phyloP scores from a whole-genome alignment of 2,797 vertebrate species.

The Coendou prehensilis region DNA sequence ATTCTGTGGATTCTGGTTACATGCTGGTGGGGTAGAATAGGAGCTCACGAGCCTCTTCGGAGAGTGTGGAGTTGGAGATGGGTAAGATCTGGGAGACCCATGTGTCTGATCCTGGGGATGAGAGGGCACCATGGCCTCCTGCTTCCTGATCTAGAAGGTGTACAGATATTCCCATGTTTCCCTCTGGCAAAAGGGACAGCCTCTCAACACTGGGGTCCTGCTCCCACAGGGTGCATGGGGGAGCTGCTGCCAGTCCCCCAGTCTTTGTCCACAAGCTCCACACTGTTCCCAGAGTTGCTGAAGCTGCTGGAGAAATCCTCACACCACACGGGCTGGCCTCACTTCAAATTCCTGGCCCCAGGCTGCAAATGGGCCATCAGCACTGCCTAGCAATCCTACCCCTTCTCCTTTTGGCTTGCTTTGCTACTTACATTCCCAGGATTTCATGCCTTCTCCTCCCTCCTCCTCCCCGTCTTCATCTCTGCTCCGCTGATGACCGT shows the following conservation, averaged over 20 bases:
- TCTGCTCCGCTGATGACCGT: constrained; percentile 45
- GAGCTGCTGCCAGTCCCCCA: neutral
- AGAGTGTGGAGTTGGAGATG: neutral
- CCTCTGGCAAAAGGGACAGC: neutral
- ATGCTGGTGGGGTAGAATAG: neutral
- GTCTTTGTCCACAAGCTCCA: neutral
- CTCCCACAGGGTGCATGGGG: neutral
- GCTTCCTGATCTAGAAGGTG: neutral
- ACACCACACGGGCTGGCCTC: neutral
- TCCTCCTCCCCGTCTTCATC: neutral
- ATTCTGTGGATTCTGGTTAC: neutral
- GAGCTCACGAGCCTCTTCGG: neutral
- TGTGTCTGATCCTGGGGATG: neutral
- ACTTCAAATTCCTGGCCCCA: neutral
- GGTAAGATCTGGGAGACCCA: neutral
- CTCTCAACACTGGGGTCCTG: neutral
- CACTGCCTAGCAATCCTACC: neutral
- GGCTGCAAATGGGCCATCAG: constrained; percentile 58
- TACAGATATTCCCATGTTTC: neutral
- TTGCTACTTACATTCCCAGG: neutral
- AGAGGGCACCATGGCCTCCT: neutral
- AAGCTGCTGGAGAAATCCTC: neutral
- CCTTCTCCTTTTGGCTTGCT: constrained; percentile 2
- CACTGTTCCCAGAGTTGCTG: neutral
- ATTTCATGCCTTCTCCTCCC: neutral